Conservation (phyloP, 2,888 invertebrate genomes). For the Pollenia labialis region DNA sequence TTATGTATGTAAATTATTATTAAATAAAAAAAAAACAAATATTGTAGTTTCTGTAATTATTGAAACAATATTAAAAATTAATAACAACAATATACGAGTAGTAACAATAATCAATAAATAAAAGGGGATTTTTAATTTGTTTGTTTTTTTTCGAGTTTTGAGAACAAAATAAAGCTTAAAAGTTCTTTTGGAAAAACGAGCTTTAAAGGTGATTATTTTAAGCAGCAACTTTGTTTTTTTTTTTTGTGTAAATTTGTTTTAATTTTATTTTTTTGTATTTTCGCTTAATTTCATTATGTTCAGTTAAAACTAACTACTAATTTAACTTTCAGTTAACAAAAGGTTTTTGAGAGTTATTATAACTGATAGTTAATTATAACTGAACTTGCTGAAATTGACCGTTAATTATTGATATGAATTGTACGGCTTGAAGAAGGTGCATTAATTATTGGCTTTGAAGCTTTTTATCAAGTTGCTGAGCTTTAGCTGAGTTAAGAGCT, state of each 20-base stretch:
- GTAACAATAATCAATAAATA: slow-evolving; percentile 41
- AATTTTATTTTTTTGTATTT: slow-evolving; percentile 20
- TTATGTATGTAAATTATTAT: background rate
- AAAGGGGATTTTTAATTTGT: background rate
- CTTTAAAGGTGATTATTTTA: slow-evolving; percentile 26
- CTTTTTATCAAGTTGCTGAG: slow-evolving; percentile 54
- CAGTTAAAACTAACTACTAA: too few relatives aligned
- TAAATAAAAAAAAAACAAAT: background rate
- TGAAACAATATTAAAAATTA: slow-evolving; percentile 37
- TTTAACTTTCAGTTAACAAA: too few relatives aligned
- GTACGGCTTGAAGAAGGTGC: slow-evolving; percentile 63
- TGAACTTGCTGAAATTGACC: too few relatives aligned
- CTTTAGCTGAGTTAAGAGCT: slow-evolving; percentile 47
- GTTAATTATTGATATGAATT: slow-evolving; percentile 30
- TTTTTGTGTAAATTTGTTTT: background rate
- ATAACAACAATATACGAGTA: background rate
- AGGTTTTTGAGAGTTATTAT: too few relatives aligned
- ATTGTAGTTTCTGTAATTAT: slow-evolving; percentile 1
- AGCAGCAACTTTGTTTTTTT: slow-evolving; percentile 11
- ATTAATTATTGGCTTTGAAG: slow-evolving; percentile 44
- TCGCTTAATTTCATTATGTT: too few relatives aligned
- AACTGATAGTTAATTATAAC: too few relatives aligned
- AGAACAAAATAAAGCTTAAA: slow-evolving; percentile 46
- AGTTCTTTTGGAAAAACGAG: slow-evolving; percentile 19
- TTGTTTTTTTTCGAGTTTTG: background rate